phyloP scores from a whole-genome alignment of 2,113 vertebrate species.

The Dolichallabes microphthalmus region DNA sequence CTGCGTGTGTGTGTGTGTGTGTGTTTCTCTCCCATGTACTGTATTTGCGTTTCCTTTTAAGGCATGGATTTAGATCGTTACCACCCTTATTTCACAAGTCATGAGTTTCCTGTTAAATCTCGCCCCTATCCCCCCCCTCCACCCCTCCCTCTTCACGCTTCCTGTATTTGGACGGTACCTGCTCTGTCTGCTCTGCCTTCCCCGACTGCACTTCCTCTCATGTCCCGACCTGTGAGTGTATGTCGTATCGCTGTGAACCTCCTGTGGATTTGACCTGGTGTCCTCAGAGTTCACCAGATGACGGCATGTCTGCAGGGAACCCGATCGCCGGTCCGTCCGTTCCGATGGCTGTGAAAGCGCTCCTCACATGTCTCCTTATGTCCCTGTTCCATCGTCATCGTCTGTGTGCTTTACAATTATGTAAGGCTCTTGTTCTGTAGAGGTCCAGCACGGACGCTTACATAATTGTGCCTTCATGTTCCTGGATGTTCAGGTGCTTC shows the following conservation, averaged over 20 bases:
- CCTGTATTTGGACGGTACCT: conserved; percentile 40
- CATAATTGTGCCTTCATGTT: conserved; percentile 12
- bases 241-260: conserved; percentile 18
- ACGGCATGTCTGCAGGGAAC: not conserved
- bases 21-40: not conserved
- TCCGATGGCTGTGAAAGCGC: not conserved
- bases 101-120: conserved; percentile 36
- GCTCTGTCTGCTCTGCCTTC: conserved; percentile 18
- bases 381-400: not conserved
- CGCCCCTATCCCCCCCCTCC: conserved; percentile 26
- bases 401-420: conserved; percentile 1
- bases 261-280: conserved; percentile 13
- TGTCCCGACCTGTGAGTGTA: conserved; percentile 62
- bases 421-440: conserved; percentile 17
- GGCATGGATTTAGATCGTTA: not conserved
- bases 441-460: not conserved
- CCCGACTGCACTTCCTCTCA: conserved; percentile 12
- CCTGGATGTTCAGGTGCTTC: conserved; percentile 9
- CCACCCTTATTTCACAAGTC: conserved; percentile 18
- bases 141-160: conserved; percentile 41
- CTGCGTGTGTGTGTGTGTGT: not conserved
- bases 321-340: not conserved
- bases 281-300: not conserved
- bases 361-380: not conserved
- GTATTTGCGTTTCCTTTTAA: conserved; percentile 23